Percentiles rank a stretch among this genome's conserved stretches.
These are phyloP conservation scores for Elysia chlorotica DNA, from an alignment of 1,140 invertebrate genomes.

Conservation along the genomic window DNA sequence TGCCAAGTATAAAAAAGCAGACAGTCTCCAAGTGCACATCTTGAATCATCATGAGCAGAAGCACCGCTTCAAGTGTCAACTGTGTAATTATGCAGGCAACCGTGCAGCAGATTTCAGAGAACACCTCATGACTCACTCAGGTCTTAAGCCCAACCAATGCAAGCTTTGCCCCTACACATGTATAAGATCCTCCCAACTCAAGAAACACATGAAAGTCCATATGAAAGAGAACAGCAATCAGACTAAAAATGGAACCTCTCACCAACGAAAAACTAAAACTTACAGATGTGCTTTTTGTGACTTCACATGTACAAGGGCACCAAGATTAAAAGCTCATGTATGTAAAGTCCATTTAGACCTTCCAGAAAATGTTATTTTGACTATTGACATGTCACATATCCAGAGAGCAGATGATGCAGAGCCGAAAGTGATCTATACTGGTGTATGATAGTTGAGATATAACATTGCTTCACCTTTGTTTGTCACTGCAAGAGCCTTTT, in stretches of 20 bases:
- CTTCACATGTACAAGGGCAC: background rate
- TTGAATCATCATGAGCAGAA: conserved; percentile 1
- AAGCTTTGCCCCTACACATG: conserved; percentile 10
- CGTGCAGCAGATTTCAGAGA: conserved; percentile 15
- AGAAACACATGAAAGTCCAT: conserved; percentile 11
- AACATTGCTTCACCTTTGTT: no score
- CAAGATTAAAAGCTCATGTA: conserved; percentile 3
- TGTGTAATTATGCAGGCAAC: conserved; percentile 18
- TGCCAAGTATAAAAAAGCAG: conserved; percentile 19
- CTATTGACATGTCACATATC: background rate
- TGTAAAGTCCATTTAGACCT: conserved; percentile 3
- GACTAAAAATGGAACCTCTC: background rate
- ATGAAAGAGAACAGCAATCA: background rate
- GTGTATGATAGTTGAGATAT: no score
- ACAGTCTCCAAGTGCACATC: conserved; percentile 12
- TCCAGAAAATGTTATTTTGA: conserved; percentile 8
- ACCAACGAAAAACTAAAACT: conserved; percentile 1
- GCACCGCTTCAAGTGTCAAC: background rate
- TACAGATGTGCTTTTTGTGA: conserved; percentile 11
- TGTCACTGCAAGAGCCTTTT: no score
- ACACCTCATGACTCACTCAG: conserved; percentile 16
- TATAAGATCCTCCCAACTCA: background rate
- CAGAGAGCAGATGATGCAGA: no score
- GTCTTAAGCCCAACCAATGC: conserved; percentile 6
- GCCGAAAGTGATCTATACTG: no score